Conservation (phyloP, 2,888 invertebrate genomes). For the Eupeodes luniger region DNA sequence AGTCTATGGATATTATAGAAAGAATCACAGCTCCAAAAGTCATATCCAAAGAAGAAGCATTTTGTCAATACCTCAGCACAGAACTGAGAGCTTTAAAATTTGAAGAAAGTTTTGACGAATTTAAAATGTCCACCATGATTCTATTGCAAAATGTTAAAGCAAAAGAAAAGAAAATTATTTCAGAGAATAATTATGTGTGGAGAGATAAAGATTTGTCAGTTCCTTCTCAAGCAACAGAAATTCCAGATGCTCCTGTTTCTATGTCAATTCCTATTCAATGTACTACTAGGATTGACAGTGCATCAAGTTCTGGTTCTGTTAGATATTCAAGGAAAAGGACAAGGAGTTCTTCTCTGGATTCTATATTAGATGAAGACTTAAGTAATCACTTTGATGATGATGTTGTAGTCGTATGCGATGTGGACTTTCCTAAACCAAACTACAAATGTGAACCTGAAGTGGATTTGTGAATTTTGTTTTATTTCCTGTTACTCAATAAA, state of each 20-base stretch:
- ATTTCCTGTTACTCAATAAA: no score
- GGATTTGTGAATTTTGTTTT: neutral
- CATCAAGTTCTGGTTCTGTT: neutral
- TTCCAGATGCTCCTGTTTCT: neutral
- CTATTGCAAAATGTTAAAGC: neutral
- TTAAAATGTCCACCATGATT: conserved; percentile 1
- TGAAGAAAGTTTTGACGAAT: conserved; percentile 6
- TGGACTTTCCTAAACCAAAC: no score
- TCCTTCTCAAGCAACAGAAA: neutral
- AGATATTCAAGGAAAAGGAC: neutral
- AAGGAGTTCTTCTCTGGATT: neutral
- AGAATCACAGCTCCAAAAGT: neutral
- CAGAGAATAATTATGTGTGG: neutral
- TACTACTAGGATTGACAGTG: neutral
- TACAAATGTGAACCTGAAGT: neutral
- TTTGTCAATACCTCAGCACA: conserved; percentile 2
- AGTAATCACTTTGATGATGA: neutral
- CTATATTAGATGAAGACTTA: neutral
- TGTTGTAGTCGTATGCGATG: no score
- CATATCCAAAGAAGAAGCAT: neutral
- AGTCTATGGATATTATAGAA: conserved; percentile 8
- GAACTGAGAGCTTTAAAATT: neutral
- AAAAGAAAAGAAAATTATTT: neutral
- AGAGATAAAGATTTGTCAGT: neutral
- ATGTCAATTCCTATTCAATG: neutral